Evolutionary conservation across 2,113 vertebrate genomes (phyloP).

Genomic region (Proterorhinus semilunaris): DNA sequence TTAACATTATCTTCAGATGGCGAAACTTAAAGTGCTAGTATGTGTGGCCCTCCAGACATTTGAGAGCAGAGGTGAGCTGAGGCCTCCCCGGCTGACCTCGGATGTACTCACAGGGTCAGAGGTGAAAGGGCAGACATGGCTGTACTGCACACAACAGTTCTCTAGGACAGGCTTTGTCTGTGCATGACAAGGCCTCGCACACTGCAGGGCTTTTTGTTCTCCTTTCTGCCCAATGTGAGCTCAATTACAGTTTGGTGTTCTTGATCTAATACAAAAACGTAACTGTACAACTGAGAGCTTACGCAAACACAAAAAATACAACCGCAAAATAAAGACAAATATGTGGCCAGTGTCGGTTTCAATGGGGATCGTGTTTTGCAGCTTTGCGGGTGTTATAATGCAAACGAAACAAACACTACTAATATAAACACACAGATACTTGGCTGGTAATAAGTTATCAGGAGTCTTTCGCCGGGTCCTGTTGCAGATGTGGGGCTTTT

Average conservation of each 20-base stretch:
- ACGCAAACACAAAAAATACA: too few relatives aligned
- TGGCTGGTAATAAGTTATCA: slow-evolving; percentile 27
- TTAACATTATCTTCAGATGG: slow-evolving; percentile 27
- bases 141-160: slow-evolving; percentile 19
- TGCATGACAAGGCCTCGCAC: slow-evolving; percentile 19
- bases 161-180: slow-evolving; percentile 19
- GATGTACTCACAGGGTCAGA: slow-evolving; percentile 20
- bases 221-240: not conserved
- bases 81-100: slow-evolving; percentile 25
- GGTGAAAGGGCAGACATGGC: slow-evolving; percentile 43
- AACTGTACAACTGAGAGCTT: not conserved
- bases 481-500: slow-evolving; percentile 49
- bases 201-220: not conserved
- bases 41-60: slow-evolving; percentile 41
- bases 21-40: slow-evolving; percentile 13
- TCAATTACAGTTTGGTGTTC: not conserved
- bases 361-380: slow-evolving; percentile 8
- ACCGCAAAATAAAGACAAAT: not conserved
- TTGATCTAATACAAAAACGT: not conserved
- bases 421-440: too few relatives aligned
- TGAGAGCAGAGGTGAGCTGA: slow-evolving; percentile 24
- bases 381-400: slow-evolving; percentile 46
- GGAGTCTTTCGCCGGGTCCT: slow-evolving; percentile 23
- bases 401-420: not conserved
- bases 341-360: not conserved